Conservation (phyloP, 53 echinoderm and acorn worm species). For the Zoroaster sp. region DNA sequence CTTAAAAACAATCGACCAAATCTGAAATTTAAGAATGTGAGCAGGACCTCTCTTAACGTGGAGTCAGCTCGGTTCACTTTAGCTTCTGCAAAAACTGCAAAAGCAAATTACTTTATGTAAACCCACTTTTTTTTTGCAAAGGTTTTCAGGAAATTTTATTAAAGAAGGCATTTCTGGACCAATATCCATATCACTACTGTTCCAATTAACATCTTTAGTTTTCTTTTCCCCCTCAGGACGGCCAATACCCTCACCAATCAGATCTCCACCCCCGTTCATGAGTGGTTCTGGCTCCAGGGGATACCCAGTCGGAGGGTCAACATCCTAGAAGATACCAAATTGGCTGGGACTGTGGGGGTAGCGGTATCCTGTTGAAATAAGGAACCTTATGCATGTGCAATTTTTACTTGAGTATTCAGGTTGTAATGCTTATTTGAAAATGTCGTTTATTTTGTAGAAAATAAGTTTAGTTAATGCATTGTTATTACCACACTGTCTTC, state of each 20-base stretch:
- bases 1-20: too few relatives aligned
- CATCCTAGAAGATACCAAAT: conserved; percentile 48
- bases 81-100: too few relatives aligned
- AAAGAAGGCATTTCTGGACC: too few relatives aligned
- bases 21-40: too few relatives aligned
- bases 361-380: background rate
- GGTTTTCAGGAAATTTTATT: too few relatives aligned
- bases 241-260: conserved; percentile 31
- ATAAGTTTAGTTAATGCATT: background rate
- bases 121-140: too few relatives aligned
- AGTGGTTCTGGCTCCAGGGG: conserved; percentile 34
- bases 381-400: conserved; percentile 40
- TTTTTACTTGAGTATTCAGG: conserved; percentile 1
- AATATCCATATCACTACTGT: too few relatives aligned
- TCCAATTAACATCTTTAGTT: background rate
- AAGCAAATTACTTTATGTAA: too few relatives aligned
- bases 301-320: background rate
- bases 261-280: conserved; percentile 54
- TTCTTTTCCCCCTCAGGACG: conserved; percentile 31
- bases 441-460: background rate
- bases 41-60: too few relatives aligned
- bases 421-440: background rate
- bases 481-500: background rate
- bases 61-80: too few relatives aligned
- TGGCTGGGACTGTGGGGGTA: background rate